phyloP scores from a whole-genome alignment of 2,888 invertebrate species.

The Amorpha juglandis region DNA sequence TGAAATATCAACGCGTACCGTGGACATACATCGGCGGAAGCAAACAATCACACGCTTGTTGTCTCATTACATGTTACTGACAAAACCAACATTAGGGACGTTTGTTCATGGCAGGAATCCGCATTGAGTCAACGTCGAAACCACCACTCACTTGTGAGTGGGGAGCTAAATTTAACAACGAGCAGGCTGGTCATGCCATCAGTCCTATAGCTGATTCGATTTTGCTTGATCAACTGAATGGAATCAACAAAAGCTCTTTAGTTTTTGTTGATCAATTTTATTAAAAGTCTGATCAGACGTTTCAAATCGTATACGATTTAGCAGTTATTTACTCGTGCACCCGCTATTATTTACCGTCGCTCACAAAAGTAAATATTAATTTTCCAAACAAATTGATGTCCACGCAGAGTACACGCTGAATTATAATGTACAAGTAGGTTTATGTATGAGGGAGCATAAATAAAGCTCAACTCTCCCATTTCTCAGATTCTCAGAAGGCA shows the following conservation, averaged over 20 bases:
- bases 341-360: neutral
- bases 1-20: constrained; percentile 16
- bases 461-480: constrained; percentile 12
- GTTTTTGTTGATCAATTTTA: too few species aligned
- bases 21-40: neutral
- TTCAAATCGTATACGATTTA: too few species aligned
- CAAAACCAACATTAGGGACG: constrained; percentile 9
- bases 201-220: too few species aligned
- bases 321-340: too few species aligned
- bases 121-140: neutral
- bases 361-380: constrained; percentile 5
- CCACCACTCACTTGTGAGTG: neutral
- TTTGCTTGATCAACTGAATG: too few species aligned
- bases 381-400: constrained; percentile 15
- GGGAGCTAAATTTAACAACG: neutral
- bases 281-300: too few species aligned
- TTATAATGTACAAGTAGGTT: constrained; percentile 9
- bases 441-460: constrained; percentile 4
- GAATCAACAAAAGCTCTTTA: too few species aligned
- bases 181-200: neutral
- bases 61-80: constrained; percentile 16
- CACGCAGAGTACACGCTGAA: constrained; percentile 7
- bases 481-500: constrained; percentile 19
- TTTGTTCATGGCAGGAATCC: constrained; percentile 1
- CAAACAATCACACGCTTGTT: constrained; percentile 21